phyloP scores from a whole-genome alignment of 2,797 vertebrate species.

The Mareca penelope region DNA sequence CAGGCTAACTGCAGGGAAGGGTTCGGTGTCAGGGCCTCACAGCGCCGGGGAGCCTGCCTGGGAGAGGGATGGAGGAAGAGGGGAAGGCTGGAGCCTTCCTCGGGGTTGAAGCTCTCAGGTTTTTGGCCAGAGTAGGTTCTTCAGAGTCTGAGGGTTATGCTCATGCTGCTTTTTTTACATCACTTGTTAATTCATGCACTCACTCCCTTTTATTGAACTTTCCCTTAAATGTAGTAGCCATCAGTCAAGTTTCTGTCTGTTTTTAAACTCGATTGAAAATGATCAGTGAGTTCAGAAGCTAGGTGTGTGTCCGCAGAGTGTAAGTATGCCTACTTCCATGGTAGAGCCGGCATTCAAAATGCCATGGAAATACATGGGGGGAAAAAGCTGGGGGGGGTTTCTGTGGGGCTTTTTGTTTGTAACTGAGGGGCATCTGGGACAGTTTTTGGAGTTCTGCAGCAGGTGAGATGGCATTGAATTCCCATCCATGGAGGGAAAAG shows the following conservation, averaged over 20 bases:
- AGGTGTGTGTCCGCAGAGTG: not conserved
- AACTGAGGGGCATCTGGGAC: not conserved
- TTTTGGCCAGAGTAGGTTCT: not conserved
- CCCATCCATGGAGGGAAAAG: not conserved
- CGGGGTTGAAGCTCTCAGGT: too few species aligned
- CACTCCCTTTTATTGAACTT: not conserved
- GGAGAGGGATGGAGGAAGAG: not conserved
- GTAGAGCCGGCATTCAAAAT: not conserved
- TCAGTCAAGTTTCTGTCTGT: not conserved
- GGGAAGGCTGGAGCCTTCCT: not conserved
- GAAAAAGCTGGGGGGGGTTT: not conserved
- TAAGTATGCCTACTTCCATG: not conserved
- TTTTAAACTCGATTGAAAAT: not conserved
- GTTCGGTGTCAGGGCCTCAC: not conserved
- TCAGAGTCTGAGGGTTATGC: not conserved
- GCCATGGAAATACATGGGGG: not conserved
- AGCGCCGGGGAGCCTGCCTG: not conserved
- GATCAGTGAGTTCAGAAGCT: not conserved
- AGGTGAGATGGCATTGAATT: not conserved
- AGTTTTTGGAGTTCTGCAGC: not conserved
- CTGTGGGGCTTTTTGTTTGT: not conserved
- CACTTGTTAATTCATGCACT: not conserved
- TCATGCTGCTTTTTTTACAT: not conserved
- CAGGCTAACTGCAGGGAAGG: not conserved
- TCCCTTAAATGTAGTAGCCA: not conserved